Conservation (phyloP, 92 coral and sea anemone genomes). For the Metridium senile region DNA sequence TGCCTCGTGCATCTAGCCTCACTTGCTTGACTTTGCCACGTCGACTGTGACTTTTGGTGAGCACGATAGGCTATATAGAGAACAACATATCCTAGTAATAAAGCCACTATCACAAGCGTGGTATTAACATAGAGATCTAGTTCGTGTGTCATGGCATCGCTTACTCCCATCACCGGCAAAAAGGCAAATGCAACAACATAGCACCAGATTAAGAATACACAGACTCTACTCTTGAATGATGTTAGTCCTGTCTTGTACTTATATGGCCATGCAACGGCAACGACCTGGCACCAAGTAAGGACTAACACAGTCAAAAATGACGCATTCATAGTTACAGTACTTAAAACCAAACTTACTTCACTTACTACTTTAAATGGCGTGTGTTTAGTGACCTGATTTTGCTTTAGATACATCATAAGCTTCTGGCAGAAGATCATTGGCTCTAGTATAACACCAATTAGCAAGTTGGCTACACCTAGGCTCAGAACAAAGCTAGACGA, state of each 20-base stretch:
- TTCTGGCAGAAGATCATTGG: slow-evolving; percentile 28
- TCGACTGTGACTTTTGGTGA: slow-evolving; percentile 34
- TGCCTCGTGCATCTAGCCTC: slow-evolving; percentile 9
- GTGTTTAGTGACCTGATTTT: background rate
- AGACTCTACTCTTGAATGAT: background rate
- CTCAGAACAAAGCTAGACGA: slow-evolving; percentile 42
- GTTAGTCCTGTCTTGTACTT: slow-evolving; percentile 34
- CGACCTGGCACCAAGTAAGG: slow-evolving; percentile 41
- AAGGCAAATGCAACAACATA: slow-evolving; percentile 39
- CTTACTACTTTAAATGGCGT: background rate
- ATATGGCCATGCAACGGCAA: slow-evolving; percentile 54
- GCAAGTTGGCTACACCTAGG: slow-evolving; percentile 46
- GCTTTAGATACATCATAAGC: slow-evolving; percentile 25
- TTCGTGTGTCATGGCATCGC: slow-evolving; percentile 11
- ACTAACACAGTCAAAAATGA: slow-evolving; percentile 51
- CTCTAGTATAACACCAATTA: slow-evolving; percentile 48
- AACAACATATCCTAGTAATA: slow-evolving; percentile 18
- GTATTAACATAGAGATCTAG: slow-evolving; percentile 47
- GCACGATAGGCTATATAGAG: slow-evolving; percentile 43
- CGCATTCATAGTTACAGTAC: slow-evolving; percentile 44
- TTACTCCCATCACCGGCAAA: slow-evolving; percentile 24
- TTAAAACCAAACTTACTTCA: background rate
- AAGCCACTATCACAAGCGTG: slow-evolving; percentile 19
- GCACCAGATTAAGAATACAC: slow-evolving; percentile 22
- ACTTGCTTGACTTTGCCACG: slow-evolving; percentile 22